Base-by-base conservation (phyloP, 2,888 invertebrate genomes). In the Morpho deidamia region DNA sequence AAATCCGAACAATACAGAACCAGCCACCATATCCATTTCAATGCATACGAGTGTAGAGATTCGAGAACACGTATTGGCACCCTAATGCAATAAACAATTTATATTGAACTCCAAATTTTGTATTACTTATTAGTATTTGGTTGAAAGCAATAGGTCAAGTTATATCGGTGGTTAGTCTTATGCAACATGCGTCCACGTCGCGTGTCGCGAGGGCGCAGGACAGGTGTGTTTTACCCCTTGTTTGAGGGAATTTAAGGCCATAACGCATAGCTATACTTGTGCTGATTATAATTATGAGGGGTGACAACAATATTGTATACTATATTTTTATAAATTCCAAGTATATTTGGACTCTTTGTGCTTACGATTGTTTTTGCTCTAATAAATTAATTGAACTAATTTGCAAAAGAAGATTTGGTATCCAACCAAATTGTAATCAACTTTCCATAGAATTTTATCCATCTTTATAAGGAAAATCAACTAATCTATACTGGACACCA, bases 201-300 rank as follows among this genome's bases (percentile, higher is more conserved):
- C 86, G 87, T 85, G 88, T 82, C 82, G 64, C 67, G 83, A 84
- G 87, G 88, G 86, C 69, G 85, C 78, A 58, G 76, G 85, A 81
- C 87, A 87, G 86, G 86, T 86, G 87, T 81, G 85, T 67, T 66
- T 66, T 79, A 85, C 84, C 87, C 87, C 80, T 83, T 82, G 80
- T 82, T 78, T 81, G 69, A 82, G 81, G 83, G 83, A 82, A 77
- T 84, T 79, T 80, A 66, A 76, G 74, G 77, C 68, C 75, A 76
- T 72, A 81, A 72, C 67, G 74, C 81, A 85, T 84, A 74, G 70
- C 86, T 82, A 76, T 83, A 82, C 76, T 74, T 62, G 63, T 70
- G 69, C 66, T 66, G 63, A 55, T 61, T 71, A 55, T 64, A 61
- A 63, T 51, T 58, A 57, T 54, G 71, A 70, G 74, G n/a, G 82